Conservation (phyloP, 1,140 invertebrate genomes). For the Neodiprion fabricii region DNA sequence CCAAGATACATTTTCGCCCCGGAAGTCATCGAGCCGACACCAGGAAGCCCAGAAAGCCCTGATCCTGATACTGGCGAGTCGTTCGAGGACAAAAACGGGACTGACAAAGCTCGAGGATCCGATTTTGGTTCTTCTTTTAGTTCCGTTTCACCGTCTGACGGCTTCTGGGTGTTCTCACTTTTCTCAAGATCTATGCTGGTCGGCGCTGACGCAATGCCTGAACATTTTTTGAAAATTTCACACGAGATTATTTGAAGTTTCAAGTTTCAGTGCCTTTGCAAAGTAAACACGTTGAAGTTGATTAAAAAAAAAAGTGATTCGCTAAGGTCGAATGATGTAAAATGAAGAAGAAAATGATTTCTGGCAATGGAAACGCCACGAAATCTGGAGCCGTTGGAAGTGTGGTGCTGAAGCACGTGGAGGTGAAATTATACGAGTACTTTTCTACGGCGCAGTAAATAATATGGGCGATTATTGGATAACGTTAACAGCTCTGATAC, state of each 20-base stretch:
- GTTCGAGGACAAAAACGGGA: not conserved
- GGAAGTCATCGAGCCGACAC: not conserved
- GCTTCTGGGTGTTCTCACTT: not conserved
- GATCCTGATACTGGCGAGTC: not conserved
- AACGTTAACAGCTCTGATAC: not conserved
- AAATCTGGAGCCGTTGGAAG: too few relatives aligned
- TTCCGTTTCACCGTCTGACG: not conserved
- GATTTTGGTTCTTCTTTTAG: not conserved
- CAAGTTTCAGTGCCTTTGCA: too few relatives aligned
- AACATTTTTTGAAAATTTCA: conserved; percentile 17
- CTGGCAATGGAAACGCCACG: too few relatives aligned
- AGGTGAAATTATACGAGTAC: too few relatives aligned
- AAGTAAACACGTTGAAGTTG: too few relatives aligned
- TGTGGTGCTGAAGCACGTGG: too few relatives aligned
- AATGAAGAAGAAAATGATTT: too few relatives aligned
- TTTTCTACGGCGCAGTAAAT: too few relatives aligned
- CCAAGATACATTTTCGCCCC: not conserved
- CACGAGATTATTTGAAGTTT: too few relatives aligned
- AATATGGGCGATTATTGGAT: too few relatives aligned
- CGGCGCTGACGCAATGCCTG: conserved; percentile 24
- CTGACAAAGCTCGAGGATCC: not conserved
- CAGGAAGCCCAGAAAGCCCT: not conserved
- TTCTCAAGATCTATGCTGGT: not conserved
- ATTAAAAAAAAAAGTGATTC: too few relatives aligned
- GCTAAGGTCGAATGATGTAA: too few relatives aligned